Conservation (phyloP, 1,140 invertebrate species). For the Pteromalus puparum region DNA sequence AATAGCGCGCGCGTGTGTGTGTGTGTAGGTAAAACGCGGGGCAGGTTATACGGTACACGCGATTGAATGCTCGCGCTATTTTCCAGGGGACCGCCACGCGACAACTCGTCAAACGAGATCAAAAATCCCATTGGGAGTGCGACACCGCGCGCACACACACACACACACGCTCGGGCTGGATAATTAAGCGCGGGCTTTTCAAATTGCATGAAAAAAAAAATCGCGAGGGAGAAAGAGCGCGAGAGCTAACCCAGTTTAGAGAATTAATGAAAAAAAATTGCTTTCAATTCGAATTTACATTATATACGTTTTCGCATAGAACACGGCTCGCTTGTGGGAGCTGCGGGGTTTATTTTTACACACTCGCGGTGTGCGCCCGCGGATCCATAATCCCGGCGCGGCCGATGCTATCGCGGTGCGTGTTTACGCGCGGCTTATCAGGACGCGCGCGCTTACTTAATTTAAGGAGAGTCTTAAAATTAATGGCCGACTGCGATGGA, state of each 20-base stretch:
- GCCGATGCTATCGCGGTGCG: not conserved
- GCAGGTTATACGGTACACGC: slow-evolving; percentile 54
- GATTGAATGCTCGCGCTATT: slow-evolving; percentile 14
- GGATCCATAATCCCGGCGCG: no score
- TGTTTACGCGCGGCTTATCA: not conserved
- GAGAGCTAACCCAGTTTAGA: not conserved
- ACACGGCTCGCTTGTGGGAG: no score
- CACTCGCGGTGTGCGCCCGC: no score
- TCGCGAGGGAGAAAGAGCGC: not conserved
- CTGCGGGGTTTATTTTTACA: no score
- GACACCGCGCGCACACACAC: not conserved
- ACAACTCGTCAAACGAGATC: slow-evolving; percentile 15
- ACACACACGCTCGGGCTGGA: not conserved
- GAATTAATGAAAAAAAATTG: no score
- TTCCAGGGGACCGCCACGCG: not conserved
- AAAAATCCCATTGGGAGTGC: not conserved
- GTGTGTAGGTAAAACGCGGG: no score
- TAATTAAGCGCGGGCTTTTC: slow-evolving; percentile 17
- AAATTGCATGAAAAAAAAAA: not conserved
- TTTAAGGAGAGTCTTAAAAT: slow-evolving; percentile 3
- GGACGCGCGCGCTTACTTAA: not conserved
- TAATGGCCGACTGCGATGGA: not conserved
- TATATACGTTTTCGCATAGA: not conserved
- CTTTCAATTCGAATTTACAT: not conserved
- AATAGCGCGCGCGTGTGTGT: not conserved